Evolutionary conservation across 2,797 vertebrate genomes (phyloP).

Genomic region (Acridotheres tristis): DNA sequence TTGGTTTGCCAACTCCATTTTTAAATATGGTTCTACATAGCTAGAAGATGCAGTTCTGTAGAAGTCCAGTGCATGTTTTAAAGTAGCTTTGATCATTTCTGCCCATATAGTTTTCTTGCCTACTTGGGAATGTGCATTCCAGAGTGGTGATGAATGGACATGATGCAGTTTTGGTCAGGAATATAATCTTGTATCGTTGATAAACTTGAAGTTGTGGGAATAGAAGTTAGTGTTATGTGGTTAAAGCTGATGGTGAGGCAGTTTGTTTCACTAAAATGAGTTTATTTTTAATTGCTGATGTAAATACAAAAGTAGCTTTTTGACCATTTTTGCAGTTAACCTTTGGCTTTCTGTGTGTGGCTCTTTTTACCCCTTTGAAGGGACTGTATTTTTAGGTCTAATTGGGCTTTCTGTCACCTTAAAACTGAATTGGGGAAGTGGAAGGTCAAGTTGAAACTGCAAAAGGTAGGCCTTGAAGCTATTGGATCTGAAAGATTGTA

Average conservation of each 20-base stretch:
- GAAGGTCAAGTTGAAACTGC: background rate
- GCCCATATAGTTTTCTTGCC: background rate
- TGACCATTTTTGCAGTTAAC: background rate
- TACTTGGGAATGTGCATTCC: background rate
- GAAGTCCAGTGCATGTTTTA: background rate
- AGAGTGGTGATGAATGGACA: conserved; percentile 3
- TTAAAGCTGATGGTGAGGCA: background rate
- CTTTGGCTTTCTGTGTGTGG: background rate
- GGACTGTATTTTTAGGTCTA: background rate
- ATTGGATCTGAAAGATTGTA: background rate
- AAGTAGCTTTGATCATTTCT: background rate
- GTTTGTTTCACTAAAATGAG: background rate
- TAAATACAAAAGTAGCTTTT: background rate
- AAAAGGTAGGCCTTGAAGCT: background rate
- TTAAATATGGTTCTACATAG: background rate
- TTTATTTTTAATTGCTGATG: background rate
- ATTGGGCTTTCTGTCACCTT: background rate
- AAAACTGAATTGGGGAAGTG: background rate
- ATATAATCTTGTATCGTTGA: background rate
- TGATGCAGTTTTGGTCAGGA: background rate
- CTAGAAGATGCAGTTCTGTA: background rate
- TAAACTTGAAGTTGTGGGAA: background rate
- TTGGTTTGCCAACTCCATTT: background rate
- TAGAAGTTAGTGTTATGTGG: background rate
- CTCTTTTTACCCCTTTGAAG: background rate